Percentiles rank a stretch among this genome's conserved stretches.
Conservation (phyloP, 2,113 vertebrate species). For the Phaethon lepturus region DNA sequence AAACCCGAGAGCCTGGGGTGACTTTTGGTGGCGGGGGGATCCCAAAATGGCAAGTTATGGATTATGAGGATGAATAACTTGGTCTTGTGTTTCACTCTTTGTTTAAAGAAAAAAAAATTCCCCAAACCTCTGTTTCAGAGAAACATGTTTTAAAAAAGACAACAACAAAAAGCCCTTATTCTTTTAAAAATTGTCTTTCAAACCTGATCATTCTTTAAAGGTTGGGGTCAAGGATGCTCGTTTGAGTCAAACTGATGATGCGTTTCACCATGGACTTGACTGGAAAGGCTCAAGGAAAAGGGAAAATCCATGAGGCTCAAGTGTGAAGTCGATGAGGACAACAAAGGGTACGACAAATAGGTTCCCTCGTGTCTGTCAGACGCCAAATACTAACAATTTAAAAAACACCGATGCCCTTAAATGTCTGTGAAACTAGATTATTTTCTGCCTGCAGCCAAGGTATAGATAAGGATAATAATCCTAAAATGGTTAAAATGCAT, state of each 20-base stretch:
- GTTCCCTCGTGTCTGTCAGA: not conserved
- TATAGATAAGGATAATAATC: not conserved
- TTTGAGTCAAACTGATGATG: not conserved
- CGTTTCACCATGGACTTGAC: not conserved
- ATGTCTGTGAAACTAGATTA: not conserved
- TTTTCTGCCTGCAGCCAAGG: not conserved
- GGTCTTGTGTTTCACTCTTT: not conserved
- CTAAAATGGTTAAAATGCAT: not conserved
- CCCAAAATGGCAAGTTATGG: not conserved
- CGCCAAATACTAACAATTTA: not conserved
- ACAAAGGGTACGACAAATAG: not conserved
- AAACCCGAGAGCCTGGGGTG: not conserved
- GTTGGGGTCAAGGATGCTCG: not conserved
- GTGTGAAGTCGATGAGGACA: not conserved
- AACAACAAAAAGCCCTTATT: not conserved
- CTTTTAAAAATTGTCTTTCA: not conserved
- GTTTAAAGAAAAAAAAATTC: not conserved
- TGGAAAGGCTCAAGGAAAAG: not conserved
- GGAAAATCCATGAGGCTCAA: not conserved
- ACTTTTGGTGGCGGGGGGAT: not conserved
- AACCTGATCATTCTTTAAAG: not conserved
- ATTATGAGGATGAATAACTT: not conserved
- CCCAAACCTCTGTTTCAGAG: not conserved
- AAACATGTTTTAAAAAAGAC: not conserved
- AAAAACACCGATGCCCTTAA: not conserved